phyloP scores from a whole-genome alignment of 2,113 vertebrate genomes.

The Catharus fuscescens region DNA sequence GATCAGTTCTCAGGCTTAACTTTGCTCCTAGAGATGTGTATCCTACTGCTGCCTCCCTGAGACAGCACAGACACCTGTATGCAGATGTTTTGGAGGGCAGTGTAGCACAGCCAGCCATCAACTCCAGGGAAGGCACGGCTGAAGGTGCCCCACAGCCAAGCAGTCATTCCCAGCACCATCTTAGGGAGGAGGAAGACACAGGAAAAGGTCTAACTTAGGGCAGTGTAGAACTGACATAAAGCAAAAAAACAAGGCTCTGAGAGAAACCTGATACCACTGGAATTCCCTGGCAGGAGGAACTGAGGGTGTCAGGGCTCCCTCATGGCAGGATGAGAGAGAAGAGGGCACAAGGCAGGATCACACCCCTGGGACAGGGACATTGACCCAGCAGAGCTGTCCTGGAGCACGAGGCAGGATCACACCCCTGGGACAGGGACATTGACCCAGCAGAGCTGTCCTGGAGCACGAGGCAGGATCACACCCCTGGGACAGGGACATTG shows the following conservation, averaged over 20 bases:
- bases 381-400: accelerated
- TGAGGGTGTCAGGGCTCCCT: not conserved
- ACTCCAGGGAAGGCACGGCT: not conserved
- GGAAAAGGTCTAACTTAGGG: not conserved
- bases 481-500: no score
- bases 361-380: not conserved
- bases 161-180: not conserved
- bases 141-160: not conserved
- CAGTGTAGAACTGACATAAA: not conserved
- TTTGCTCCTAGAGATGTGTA: not conserved
- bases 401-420: not conserved
- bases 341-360: not conserved
- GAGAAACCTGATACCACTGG: not conserved
- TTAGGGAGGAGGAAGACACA: not conserved
- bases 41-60: not conserved
- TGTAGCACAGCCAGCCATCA: not conserved
- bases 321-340: not conserved
- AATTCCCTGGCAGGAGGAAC: not conserved
- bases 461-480: no score
- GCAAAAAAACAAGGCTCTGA: not conserved
- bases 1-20: not conserved
- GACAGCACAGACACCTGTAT: not conserved
- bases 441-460: no score
- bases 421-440: no score
- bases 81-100: not conserved